Conservation (phyloP, 2,113 vertebrate genomes). For the Microcebus murinus region DNA sequence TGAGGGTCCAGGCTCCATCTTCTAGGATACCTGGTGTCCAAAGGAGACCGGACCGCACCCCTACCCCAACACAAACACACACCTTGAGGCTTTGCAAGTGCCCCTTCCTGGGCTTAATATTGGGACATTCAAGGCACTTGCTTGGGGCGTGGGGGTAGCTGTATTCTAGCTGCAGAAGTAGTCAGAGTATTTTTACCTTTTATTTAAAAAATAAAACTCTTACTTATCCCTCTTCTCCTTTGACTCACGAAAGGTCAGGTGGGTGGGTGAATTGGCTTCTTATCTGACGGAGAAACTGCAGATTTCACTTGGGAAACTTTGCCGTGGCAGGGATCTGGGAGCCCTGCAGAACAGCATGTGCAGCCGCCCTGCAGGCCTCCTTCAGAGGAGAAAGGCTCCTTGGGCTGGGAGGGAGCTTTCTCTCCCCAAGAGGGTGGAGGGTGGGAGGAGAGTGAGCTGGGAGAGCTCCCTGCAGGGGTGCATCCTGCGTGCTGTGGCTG, state of each 20-base stretch:
- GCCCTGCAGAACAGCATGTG: not conserved
- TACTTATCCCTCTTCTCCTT: slow-evolving; percentile 18
- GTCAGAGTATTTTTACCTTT: slow-evolving; percentile 49
- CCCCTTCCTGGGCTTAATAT: not conserved
- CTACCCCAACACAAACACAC: fast-evolving
- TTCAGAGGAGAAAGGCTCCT: not conserved
- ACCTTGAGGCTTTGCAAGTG: not conserved
- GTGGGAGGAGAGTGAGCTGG: not conserved
- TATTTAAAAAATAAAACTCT: slow-evolving; percentile 50
- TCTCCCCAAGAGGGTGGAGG: not conserved
- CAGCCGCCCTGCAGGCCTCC: not conserved
- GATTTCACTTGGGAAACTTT: slow-evolving; percentile 65
- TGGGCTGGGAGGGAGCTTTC: not conserved
- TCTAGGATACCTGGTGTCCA: not conserved
- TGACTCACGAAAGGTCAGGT: not conserved
- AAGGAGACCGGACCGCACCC: fast-evolving
- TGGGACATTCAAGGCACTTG: not conserved
- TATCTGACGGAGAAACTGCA: slow-evolving; percentile 13
- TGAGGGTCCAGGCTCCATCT: not conserved
- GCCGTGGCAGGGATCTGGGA: not conserved
- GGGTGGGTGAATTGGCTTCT: slow-evolving; percentile 43
- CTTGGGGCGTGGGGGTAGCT: not conserved
- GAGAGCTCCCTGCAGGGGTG: not conserved
- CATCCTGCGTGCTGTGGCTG: not conserved
- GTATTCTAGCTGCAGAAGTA: not conserved